Base-by-base conservation (phyloP, 2,888 invertebrate genomes). In the Axea sp. region DNA sequence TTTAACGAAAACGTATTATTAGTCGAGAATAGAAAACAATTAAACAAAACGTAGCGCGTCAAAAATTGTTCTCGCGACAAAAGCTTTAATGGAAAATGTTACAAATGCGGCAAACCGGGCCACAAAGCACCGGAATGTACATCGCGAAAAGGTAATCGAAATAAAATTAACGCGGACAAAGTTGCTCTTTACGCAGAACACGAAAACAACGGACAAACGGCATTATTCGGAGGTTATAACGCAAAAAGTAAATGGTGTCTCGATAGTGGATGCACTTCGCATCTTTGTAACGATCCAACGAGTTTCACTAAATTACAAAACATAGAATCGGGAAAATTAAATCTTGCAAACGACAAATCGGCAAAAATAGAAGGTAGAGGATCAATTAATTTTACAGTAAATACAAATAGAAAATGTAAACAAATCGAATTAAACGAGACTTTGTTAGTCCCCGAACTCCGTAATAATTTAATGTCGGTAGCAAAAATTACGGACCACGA, bases 201-300 rank as follows among this genome's bases (percentile, higher is more conserved):
- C 3, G 3, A 24, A 24, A 24, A 7, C 24, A 24, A 24, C 7
- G 24, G 7, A 6, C 24, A 24, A 7, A 6, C 7, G 7, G 24
- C 24, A 7, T 7, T 24, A 24, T 7, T 3, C 7, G 24, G 24
- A 24, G 24, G 7, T 5, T 1, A 28, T 28, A 9, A 28, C 9
- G 28, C 6, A 1, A 9, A 28, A 9, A 2, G 9, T 28, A 28
- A 28, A 28, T 45, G 28, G 43, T 45, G 43, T n/a, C 43, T 45
- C 7, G 43, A 45, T 4, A 45, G 43, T 3, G 28, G 28, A 4
- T 45, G 43, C 9, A 45, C 43, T 1, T 26, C 41, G 3, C 41
- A 41, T n/a, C 12, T 41, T 1, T 5, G 28, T 9, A 9, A 8
- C 9, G 9, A 28, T 28, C 4, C 2, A 28, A 28, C 1, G 2